These are phyloP conservation scores for Drosophila infuscata DNA, from an alignment of 2,888 invertebrate genomes.

Conservation along the genomic window DNA sequence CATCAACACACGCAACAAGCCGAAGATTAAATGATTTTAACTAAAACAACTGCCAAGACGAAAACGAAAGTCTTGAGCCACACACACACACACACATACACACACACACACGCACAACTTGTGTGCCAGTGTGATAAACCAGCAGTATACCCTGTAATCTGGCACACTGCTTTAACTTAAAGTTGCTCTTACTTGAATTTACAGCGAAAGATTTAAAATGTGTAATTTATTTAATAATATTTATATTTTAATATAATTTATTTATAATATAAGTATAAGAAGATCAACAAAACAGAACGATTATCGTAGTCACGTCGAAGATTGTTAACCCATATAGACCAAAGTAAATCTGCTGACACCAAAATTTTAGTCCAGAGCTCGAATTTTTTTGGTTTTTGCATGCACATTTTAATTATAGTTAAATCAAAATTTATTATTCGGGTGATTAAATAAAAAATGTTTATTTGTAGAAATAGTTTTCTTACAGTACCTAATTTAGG, in stretches of 20 bases:
- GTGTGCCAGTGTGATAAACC: background rate
- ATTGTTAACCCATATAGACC: background rate
- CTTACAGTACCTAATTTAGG: background rate
- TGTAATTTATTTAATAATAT: background rate
- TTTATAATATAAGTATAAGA: background rate
- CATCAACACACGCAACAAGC: conserved; percentile 25
- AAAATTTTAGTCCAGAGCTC: background rate
- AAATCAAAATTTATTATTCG: background rate
- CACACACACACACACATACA: conserved; percentile 17
- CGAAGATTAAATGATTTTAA: conserved; percentile 55
- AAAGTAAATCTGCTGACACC: background rate
- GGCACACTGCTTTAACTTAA: background rate
- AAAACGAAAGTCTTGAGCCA: conserved; percentile 53
- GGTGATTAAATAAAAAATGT: no score
- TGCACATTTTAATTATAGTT: no score
- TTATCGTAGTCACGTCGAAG: background rate
- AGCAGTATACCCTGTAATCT: background rate
- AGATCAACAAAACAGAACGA: no score
- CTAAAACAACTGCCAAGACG: conserved; percentile 53
- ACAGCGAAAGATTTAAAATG: background rate
- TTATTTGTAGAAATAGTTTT: background rate
- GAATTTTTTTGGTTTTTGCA: background rate
- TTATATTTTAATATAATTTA: background rate
- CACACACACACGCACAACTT: background rate
- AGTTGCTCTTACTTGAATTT: background rate